These are phyloP conservation scores for Brachymystax lenok DNA, from an alignment of 2,797 vertebrate species.

Conservation along the genomic window DNA sequence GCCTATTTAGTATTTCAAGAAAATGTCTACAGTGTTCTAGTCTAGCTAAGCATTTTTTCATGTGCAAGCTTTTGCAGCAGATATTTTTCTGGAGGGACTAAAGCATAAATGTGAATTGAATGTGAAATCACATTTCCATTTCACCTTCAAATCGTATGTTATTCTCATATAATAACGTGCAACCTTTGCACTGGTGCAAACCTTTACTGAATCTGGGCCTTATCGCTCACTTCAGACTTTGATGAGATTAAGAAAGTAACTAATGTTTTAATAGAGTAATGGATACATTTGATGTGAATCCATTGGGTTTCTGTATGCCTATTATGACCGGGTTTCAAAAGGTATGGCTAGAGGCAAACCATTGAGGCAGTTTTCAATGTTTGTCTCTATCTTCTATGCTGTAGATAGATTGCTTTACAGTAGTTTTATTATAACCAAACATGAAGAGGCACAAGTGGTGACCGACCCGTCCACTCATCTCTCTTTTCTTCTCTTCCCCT, in stretches of 20 bases:
- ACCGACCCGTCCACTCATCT: neutral
- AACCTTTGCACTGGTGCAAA: neutral
- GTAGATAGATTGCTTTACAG: conserved; percentile 13
- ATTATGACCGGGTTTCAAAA: conserved; percentile 12
- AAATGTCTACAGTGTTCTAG: neutral
- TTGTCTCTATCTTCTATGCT: conserved; percentile 24
- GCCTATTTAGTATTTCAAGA: neutral
- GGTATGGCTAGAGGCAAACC: conserved; percentile 5
- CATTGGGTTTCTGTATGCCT: conserved; percentile 31
- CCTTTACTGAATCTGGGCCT: neutral
- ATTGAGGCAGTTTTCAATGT: conserved; percentile 19
- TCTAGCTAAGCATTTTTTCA: neutral
- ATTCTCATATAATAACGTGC: neutral
- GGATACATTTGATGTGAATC: conserved; percentile 40
- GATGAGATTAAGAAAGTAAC: too few relatives aligned
- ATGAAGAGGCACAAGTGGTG: conserved; percentile 9
- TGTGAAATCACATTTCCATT: neutral
- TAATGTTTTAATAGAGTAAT: conserved; percentile 21
- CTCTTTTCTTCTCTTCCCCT: conserved; percentile 42
- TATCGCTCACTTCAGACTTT: neutral
- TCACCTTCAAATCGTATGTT: neutral
- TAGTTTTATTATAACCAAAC: conserved; percentile 13
- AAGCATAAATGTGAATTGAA: neutral
- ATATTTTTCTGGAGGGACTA: neutral
- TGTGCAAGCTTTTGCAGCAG: neutral